A percentile compares a stretch with the other conserved stretches of the same genome.
These are phyloP conservation scores for Chelonus formosanus DNA, from an alignment of 2,888 invertebrate species.

Conservation along the genomic window DNA sequence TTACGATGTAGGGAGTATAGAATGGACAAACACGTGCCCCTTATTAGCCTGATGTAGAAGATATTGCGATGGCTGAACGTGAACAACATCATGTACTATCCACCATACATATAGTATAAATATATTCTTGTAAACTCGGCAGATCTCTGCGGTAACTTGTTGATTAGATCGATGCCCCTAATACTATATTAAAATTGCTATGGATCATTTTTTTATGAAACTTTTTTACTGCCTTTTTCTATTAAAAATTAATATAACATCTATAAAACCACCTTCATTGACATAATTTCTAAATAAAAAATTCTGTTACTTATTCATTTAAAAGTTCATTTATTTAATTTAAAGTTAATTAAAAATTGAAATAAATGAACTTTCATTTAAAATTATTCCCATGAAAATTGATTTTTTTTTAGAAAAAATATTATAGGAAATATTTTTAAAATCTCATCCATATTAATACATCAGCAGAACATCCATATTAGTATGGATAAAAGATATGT, in stretches of 20 bases:
- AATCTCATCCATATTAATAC: conserved; percentile 1
- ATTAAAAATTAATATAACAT: too few species aligned
- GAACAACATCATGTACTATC: conserved; percentile 4
- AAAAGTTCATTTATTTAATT: too few species aligned
- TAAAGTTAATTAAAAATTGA: too few species aligned
- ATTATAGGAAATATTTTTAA: not conserved
- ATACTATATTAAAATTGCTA: conserved; percentile 36
- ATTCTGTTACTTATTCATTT: too few species aligned
- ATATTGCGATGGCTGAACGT: conserved; percentile 4
- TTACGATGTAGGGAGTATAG: conserved; percentile 41
- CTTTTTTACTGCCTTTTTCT: too few species aligned
- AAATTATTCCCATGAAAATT: too few species aligned
- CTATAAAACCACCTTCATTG: too few species aligned
- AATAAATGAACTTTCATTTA: too few species aligned
- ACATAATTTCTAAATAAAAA: too few species aligned
- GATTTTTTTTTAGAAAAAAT: too few species aligned
- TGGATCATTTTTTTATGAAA: too few species aligned
- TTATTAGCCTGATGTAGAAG: not conserved
- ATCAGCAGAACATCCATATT: not conserved
- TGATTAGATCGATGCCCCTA: conserved; percentile 62
- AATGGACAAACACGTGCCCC: conserved; percentile 31
- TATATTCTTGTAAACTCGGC: not conserved
- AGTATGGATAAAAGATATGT: not conserved
- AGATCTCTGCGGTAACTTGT: conserved; percentile 46
- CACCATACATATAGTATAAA: conserved; percentile 3